A percentile compares a stretch with the other conserved stretches of the same genome.
Conservation (phyloP, 2,888 invertebrate genomes). For the Argynnis bischoffii region DNA sequence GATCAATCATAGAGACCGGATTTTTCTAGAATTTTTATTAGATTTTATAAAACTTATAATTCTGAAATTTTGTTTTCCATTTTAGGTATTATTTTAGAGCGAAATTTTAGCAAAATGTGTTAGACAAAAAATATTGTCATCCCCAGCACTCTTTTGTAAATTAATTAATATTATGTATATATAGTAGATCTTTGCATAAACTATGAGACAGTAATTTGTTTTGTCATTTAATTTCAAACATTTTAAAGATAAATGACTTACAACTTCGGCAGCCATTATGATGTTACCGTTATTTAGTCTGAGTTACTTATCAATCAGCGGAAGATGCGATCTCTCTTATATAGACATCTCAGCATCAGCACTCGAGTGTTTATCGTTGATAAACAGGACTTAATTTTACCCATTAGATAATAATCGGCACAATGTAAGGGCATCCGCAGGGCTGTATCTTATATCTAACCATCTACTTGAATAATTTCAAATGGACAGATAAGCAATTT, state of each 20-base stretch:
- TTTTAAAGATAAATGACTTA: conserved; percentile 35
- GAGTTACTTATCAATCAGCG: conserved; percentile 27
- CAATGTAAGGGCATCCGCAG: neutral
- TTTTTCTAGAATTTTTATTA: conserved; percentile 48
- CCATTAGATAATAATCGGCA: conserved; percentile 41
- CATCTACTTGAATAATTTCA: no score
- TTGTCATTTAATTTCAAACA: neutral
- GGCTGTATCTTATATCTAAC: no score
- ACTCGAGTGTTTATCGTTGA: conserved; percentile 46
- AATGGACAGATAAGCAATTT: no score
- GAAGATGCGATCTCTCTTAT: conserved; percentile 35
- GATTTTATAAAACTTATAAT: neutral
- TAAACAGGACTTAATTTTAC: conserved; percentile 46
- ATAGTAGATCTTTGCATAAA: no score
- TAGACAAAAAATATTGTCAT: no score
- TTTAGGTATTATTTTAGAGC: no score
- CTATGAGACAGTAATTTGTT: no score
- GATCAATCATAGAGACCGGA: conserved; percentile 67
- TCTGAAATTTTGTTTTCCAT: no score
- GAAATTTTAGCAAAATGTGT: no score
- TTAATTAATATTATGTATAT: no score
- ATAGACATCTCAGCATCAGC: conserved; percentile 33
- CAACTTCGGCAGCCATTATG: conserved; percentile 44
- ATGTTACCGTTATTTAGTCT: conserved; percentile 2
- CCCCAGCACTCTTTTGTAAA: no score